Percentiles rank a stretch among this genome's conserved stretches.
Evolutionary conservation across 2,888 invertebrate species (phyloP).

Genomic region (Epiperipatus broadwayi): DNA sequence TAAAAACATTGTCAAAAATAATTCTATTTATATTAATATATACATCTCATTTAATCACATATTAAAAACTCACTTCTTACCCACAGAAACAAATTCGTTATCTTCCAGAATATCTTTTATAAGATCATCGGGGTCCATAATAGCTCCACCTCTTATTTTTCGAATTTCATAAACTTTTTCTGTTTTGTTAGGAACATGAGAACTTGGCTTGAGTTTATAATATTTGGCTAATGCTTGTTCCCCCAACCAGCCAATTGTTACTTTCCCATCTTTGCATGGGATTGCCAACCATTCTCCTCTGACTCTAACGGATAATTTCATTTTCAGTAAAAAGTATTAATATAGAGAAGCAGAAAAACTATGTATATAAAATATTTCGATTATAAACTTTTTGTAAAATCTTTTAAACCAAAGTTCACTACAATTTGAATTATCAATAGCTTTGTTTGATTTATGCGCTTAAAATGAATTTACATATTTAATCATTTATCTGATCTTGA

Average conservation of each 20-base stretch:
- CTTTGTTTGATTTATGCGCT: no score
- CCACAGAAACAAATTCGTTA: constrained; percentile 40
- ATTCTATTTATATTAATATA: no score
- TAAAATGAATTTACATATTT: no score
- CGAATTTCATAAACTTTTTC: constrained; percentile 33
- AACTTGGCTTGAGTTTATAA: constrained; percentile 27
- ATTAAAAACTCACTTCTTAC: constrained; percentile 25
- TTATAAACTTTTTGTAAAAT: no score
- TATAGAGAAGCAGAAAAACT: no score
- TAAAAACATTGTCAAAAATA: no score
- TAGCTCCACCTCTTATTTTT: constrained; percentile 38
- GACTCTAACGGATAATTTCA: constrained; percentile 38
- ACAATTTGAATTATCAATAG: no score
- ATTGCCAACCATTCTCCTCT: constrained; percentile 39
- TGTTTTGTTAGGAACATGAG: constrained; percentile 17
- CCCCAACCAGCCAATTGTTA: constrained; percentile 35
- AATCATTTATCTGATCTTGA: no score
- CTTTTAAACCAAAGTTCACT: no score
- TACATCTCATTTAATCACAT: background rate
- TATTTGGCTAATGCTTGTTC: constrained; percentile 35
- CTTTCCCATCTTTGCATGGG: constrained; percentile 34
- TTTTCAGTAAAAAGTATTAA: no score
- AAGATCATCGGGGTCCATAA: constrained; percentile 37
- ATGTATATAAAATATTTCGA: no score
- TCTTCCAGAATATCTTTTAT: constrained; percentile 38